phyloP scores from a whole-genome alignment of 92 coral and sea anemone genomes.

The Scolanthus callimorphus region DNA sequence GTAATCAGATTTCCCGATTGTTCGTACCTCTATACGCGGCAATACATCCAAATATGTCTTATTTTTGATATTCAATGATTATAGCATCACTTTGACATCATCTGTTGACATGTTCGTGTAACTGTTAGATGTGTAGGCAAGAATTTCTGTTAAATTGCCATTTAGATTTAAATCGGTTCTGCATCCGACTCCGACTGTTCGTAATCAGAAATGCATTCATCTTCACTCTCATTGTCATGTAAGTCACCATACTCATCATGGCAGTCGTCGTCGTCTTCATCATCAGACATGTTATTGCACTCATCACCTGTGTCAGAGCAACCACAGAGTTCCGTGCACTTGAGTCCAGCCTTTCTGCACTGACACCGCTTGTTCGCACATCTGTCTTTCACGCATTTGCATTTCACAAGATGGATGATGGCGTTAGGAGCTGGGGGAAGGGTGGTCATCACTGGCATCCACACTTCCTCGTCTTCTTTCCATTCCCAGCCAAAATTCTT shows the following conservation, averaged over 20 bases:
- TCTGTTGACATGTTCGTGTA: no score
- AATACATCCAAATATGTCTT: no score
- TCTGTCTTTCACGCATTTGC: constrained; percentile 39
- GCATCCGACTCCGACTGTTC: no score
- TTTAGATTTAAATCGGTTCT: no score
- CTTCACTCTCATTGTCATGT: constrained; percentile 4
- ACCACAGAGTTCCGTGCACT: constrained; percentile 60
- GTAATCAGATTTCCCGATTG: not conserved
- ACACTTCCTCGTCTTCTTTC: constrained; percentile 22
- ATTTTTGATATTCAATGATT: no score
- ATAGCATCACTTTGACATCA: no score
- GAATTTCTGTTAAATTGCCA: no score
- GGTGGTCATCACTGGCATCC: constrained; percentile 37
- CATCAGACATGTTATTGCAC: constrained; percentile 18
- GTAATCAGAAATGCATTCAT: no score
- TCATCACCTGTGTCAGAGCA: constrained; percentile 43
- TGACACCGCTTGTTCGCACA: constrained; percentile 38
- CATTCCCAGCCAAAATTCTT: constrained; percentile 39
- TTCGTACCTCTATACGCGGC: no score
- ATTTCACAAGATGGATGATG: constrained; percentile 49
- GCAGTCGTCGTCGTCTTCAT: constrained; percentile 20
- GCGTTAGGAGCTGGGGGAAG: constrained; percentile 32
- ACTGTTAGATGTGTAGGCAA: no score
- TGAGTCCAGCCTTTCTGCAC: constrained; percentile 51
- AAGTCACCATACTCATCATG: constrained; percentile 11